phyloP scores from a whole-genome alignment of 2,888 invertebrate genomes.

The Sminthurides aquaticus region DNA sequence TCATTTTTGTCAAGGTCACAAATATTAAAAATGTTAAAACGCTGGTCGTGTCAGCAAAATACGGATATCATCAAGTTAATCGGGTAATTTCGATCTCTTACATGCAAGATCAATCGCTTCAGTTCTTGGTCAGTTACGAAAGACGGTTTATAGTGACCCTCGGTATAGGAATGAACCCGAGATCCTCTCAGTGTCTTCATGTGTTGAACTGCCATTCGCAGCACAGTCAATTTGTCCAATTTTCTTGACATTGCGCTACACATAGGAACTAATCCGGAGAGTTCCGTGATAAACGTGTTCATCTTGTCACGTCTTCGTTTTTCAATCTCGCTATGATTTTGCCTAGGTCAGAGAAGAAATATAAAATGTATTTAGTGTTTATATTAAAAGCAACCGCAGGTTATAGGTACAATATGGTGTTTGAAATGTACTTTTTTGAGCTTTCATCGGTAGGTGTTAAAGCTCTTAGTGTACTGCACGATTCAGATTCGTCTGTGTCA shows the following conservation, averaged over 20 bases:
- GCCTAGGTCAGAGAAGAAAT: slow-evolving; percentile 59
- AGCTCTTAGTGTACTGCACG: slow-evolving; percentile 36
- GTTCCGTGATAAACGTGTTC: slow-evolving; percentile 87
- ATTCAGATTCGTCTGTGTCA: slow-evolving; percentile 33
- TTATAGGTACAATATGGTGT: neutral
- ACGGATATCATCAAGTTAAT: too few species aligned
- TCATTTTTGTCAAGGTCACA: neutral
- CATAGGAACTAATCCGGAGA: slow-evolving; percentile 86
- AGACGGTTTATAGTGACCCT: slow-evolving; percentile 68
- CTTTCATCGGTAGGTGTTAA: slow-evolving; percentile 36
- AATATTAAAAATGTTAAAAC: neutral
- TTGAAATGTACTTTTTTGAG: slow-evolving; percentile 35
- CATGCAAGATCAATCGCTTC: slow-evolving; percentile 73
- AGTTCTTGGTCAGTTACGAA: slow-evolving; percentile 80
- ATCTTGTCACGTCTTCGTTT: slow-evolving; percentile 90
- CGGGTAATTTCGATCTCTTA: too few species aligned
- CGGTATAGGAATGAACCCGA: slow-evolving; percentile 60
- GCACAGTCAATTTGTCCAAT: slow-evolving; percentile 79
- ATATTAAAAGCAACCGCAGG: neutral
- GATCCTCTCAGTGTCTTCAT: slow-evolving; percentile 68
- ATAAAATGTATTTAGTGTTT: neutral
- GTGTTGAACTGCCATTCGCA: slow-evolving; percentile 90
- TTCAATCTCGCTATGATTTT: slow-evolving; percentile 94
- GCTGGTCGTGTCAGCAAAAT: too few species aligned
- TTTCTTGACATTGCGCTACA: slow-evolving; percentile 88